These are phyloP conservation scores for Muricea muricata DNA, from an alignment of 92 coral and sea anemone genomes.

Conservation along the genomic window DNA sequence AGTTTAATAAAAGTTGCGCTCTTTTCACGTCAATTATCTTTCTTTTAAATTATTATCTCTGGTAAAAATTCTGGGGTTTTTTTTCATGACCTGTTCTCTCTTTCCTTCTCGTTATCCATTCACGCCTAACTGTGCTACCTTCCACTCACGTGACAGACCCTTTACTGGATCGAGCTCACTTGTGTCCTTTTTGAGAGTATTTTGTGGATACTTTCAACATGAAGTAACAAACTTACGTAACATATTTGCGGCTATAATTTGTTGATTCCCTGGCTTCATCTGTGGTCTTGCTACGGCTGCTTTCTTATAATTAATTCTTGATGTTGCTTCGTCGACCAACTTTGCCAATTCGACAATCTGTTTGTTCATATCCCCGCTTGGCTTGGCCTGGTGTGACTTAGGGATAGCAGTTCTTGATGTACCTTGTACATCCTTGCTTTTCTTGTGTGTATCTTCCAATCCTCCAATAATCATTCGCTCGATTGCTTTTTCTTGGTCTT, in stretches of 20 bases:
- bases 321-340: conserved; percentile 44
- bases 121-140: too few species aligned
- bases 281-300: conserved; percentile 38
- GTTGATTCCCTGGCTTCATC: not conserved
- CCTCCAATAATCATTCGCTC: conserved; percentile 99
- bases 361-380: conserved; percentile 39
- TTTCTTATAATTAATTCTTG: conserved; percentile 42
- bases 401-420: conserved; percentile 34
- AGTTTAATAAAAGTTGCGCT: not conserved
- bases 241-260: not conserved
- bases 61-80: too few species aligned
- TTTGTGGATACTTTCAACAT: too few species aligned
- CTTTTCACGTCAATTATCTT: not conserved
- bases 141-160: too few species aligned
- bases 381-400: not conserved
- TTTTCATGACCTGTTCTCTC: too few species aligned
- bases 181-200: too few species aligned
- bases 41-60: too few species aligned
- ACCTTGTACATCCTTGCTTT: conserved; percentile 36
- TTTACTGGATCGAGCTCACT: too few species aligned
- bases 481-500: conserved; percentile 93
- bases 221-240: not conserved
- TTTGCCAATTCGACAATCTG: conserved; percentile 43
- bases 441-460: conserved; percentile 83
- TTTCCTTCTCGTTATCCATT: too few species aligned